Conservation (phyloP, 2,888 invertebrate species). For the Noctua pronuba region DNA sequence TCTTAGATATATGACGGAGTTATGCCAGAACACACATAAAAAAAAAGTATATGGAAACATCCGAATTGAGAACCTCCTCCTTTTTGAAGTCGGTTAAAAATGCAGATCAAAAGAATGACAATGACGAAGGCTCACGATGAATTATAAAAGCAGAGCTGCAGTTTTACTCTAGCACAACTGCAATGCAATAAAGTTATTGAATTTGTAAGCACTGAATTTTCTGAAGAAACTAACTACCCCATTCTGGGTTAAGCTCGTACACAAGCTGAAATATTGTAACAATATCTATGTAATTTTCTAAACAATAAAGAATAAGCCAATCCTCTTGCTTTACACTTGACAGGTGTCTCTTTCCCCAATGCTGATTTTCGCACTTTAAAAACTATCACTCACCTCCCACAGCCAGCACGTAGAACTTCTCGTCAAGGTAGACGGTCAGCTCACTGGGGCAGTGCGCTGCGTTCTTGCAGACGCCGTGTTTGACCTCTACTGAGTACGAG, state of each 20-base stretch:
- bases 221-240: neutral
- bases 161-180: neutral
- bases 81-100: too few relatives aligned
- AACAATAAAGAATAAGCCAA: neutral
- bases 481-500: constrained; percentile 92
- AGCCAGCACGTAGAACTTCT: constrained; percentile 91
- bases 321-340: neutral
- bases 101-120: neutral
- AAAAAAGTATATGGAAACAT: too few relatives aligned
- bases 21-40: too few relatives aligned
- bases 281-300: neutral
- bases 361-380: neutral
- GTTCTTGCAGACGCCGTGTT: constrained; percentile 84
- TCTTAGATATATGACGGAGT: too few relatives aligned
- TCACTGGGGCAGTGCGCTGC: constrained; percentile 80
- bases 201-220: neutral
- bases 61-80: too few relatives aligned
- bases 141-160: neutral
- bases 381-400: constrained; percentile 75
- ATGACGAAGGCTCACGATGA: neutral
- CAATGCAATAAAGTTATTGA: neutral
- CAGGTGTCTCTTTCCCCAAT: neutral
- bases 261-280: neutral
- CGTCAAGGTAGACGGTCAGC: constrained; percentile 92
- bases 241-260: neutral